phyloP scores from a whole-genome alignment of 2,888 invertebrate species.

The Lapara coniferarum region DNA sequence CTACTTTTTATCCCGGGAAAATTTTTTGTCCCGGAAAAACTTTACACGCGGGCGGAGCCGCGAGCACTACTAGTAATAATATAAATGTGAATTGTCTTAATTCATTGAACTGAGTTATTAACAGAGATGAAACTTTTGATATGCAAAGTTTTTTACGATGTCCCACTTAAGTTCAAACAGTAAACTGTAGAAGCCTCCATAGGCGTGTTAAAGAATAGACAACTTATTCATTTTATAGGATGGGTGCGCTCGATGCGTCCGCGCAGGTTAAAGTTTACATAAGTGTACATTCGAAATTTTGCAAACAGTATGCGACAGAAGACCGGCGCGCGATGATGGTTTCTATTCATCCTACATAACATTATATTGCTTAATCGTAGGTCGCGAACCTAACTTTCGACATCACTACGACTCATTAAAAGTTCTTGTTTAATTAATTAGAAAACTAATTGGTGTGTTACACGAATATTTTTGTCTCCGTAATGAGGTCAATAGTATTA shows the following conservation, averaged over 20 bases:
- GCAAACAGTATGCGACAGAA: not conserved
- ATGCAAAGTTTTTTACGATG: not conserved
- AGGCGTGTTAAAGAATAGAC: not conserved
- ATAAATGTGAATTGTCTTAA: not conserved
- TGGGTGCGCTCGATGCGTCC: conserved; percentile 11
- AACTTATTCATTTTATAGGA: not conserved
- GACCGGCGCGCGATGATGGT: conserved; percentile 24
- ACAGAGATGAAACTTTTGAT: not conserved
- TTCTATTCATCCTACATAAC: conserved; percentile 64
- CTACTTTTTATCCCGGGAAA: too few relatives aligned
- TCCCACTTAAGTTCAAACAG: conserved; percentile 6
- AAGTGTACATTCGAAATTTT: conserved; percentile 17
- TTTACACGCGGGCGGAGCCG: too few relatives aligned
- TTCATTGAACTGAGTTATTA: not conserved
- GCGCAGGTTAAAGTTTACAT: conserved; percentile 23
- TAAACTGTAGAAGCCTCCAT: not conserved
- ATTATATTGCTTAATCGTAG: conserved; percentile 70
- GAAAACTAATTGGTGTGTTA: conserved; percentile 72
- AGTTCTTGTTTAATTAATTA: conserved; percentile 76
- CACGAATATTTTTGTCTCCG: conserved; percentile 52
- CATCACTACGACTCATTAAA: conserved; percentile 63
- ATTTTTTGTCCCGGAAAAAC: too few relatives aligned
- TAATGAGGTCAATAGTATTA: conserved; percentile 66
- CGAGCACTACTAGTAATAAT: not conserved
- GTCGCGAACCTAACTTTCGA: conserved; percentile 73